Conservation (phyloP, 1,140 invertebrate species). For the Danaus plexippus region DNA sequence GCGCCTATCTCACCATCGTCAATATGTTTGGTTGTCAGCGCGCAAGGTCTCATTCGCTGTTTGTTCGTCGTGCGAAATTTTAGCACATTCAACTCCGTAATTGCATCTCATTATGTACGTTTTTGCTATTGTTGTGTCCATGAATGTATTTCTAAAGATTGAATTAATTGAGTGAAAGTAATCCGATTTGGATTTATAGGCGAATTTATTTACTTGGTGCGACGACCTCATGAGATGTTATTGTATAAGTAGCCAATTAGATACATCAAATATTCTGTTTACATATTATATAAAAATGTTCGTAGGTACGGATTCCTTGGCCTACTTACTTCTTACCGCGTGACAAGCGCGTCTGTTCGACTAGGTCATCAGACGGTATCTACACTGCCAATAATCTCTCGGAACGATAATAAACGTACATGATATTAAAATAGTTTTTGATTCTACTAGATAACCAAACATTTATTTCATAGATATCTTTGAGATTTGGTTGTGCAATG, state of each 20-base stretch:
- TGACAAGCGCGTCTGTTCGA: slow-evolving; percentile 40
- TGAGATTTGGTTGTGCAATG: no score
- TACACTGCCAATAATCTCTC: slow-evolving; percentile 14
- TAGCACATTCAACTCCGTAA: slow-evolving; percentile 28
- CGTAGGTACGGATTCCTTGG: slow-evolving; percentile 39
- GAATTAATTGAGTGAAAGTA: no score
- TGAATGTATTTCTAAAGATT: no score
- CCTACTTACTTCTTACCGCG: slow-evolving; percentile 35
- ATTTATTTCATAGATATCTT: neutral
- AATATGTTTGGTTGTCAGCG: slow-evolving; percentile 57
- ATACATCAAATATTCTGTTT: no score
- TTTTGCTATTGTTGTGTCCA: slow-evolving; percentile 4
- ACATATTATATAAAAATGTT: slow-evolving; percentile 28
- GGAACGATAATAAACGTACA: no score
- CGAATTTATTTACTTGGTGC: no score
- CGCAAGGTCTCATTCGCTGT: slow-evolving; percentile 42
- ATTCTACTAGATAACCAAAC: neutral
- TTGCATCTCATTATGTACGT: slow-evolving; percentile 11
- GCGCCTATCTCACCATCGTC: slow-evolving; percentile 45
- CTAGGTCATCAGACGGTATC: slow-evolving; percentile 13
- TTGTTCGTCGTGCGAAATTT: slow-evolving; percentile 49
- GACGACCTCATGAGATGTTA: no score
- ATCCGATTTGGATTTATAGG: no score
- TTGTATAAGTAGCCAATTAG: no score
- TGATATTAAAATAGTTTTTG: no score